Evolutionary conservation across 2,113 vertebrate genomes (phyloP).

Genomic region (Sigmodon hispidus): DNA sequence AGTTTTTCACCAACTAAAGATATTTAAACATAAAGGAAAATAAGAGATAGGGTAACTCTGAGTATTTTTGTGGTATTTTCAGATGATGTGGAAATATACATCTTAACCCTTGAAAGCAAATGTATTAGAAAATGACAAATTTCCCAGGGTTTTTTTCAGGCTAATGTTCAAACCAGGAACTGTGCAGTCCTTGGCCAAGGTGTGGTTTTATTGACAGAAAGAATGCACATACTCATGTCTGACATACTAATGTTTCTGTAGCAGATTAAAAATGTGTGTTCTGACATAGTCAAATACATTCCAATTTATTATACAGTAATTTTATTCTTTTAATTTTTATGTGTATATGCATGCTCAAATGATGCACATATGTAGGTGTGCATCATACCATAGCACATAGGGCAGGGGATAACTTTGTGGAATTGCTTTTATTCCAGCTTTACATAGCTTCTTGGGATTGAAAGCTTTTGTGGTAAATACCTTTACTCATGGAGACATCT

Average conservation of each 20-base stretch:
- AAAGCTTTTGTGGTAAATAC: not conserved
- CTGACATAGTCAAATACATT: not conserved
- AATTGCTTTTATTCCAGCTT: not conserved
- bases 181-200: not conserved
- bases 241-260: not conserved
- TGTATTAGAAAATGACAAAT: constrained; percentile 22
- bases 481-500: not conserved
- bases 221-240: not conserved
- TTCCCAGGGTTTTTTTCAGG: constrained; percentile 29
- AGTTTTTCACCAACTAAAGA: not conserved
- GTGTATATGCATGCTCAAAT: not conserved
- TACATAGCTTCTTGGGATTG: not conserved
- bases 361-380: not conserved
- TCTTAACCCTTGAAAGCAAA: constrained; percentile 40
- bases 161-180: constrained; percentile 44
- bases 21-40: not conserved
- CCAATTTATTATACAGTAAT: not conserved
- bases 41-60: not conserved
- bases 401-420: not conserved
- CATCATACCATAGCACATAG: not conserved
- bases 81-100: constrained; percentile 19
- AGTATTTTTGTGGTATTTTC: not conserved
- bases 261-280: not conserved
- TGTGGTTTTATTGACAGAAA: constrained; percentile 46
- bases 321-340: not conserved